Evolutionary conservation across 2,113 vertebrate genomes (phyloP), one percentile per base, ranked within the genome.

Genomic region (Pandion haliaetus): DNA sequence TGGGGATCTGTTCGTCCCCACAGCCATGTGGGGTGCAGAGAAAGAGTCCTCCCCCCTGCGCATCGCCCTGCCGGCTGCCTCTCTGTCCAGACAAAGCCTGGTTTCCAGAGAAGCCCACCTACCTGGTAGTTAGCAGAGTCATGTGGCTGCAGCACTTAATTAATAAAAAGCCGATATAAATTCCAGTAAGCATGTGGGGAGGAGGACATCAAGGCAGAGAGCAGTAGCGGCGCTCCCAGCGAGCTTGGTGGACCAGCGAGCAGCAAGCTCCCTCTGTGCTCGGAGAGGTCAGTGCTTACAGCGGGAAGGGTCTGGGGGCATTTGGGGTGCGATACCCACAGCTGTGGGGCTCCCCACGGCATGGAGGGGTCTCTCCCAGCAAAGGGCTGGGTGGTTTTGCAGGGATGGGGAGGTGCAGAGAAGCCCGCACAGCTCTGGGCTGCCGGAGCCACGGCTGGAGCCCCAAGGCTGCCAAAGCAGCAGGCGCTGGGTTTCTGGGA

Each of bases 61-160:
- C 32, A 24, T 45, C 2, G 1, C 69, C 52, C 47, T 5, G 3
- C 10, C 3, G 0, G 38, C 83, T 52, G 72, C 47, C 55, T 70
- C 52, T 34, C n/a, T 2, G 4, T 13, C 59, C 36, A 42, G 40
- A 87, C 88, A 85, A 85, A 92, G 86, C 25, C 52, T 1, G 0
- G 78, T 80, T 89, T 72, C 55, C 93, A 57, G 63, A 92, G 94
- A 62, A 94, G 94, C 94, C 96, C 95, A 96, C 94, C 86, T 96
- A 84, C 95, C 93, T 29, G 61, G 24, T 85, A 40, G 88, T 97
- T 95, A 95, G 94, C 31, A 12, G 76, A 86, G 92, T 96, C 96
- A 97, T 80, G 96, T 96, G 97, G 86, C 77, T 29, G 21, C 49
- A 36, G 93, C 91, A 97, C 94, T 96, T 97, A 88, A 97, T 97